Evolutionary conservation across 2,888 invertebrate genomes (phyloP), one percentile per base, ranked within the genome.

Genomic region (Pammene fasciana): DNA sequence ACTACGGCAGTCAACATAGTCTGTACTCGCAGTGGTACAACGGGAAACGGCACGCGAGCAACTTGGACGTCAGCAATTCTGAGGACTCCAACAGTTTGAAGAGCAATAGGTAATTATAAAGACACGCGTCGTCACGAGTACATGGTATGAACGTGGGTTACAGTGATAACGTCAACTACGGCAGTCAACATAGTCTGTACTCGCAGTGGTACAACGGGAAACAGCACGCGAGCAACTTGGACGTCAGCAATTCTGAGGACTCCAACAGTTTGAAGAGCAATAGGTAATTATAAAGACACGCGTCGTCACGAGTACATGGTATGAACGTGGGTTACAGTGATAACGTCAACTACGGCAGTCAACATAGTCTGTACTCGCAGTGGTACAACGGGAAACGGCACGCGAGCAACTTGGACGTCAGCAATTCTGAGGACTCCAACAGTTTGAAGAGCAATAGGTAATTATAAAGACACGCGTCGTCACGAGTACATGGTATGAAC

Each of bases 181-280:
- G 90, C 57, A 92, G 92, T 61, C 87, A 93, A 18, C 86, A 89
- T 65, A 90, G 86, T 62, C 68, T 90, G 60, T 86, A 90, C 73
- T 81, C 82, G 1, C 91, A 92, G 18, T 91, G 91, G 86, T 89
- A 90, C 79, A 81, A 82, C 73, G 80, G 85, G 65, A 85, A 86
- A 73, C 85, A 87, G 50, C 87, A 89, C 72, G 89, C 88, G 0
- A 94, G 94, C 70, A 88, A 88, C 72, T 80, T 92, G 67, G 94
- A 92, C 73, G 91, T 94, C 65, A 92, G 91, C 46, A 93, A 92
- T 73, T 95, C 95, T 0, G 96, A 96, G 77, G 96, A 95, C 82
- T 95, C 95, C 0, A 93, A 94, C 46, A 96, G 95, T 78, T 94
- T 95, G 82, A 94, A 95, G 68, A 94, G 94, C 76, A 94, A 93